Base-by-base conservation (phyloP, 2,888 invertebrate species). In the Drosophila trichaetosa region DNA sequence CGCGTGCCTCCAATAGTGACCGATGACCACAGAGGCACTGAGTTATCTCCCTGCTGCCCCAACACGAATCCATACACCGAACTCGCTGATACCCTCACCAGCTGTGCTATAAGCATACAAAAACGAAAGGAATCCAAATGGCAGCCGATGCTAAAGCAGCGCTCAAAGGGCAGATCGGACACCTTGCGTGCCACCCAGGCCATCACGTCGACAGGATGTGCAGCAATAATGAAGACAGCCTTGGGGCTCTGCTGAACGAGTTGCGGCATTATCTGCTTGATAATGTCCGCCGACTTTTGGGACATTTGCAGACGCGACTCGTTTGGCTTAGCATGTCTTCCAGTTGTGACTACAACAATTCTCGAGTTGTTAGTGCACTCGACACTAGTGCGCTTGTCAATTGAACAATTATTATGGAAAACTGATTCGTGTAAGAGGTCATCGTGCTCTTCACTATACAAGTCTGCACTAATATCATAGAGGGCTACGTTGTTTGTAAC, bases 181-280 rank as follows among this genome's bases (percentile, higher is more conserved):
- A 98, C 91, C 93, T 97, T 97, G 97, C 98, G 98, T 0, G 98
- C 96, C 3, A 97, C 96, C 92, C 97, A 97, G 0, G 98, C 97
- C 82, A 98, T 93, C 59, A 97, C 95, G 92, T 98, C 98, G n/a
- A 97, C 97, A 0, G 98, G 98, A 93, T 98, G 97, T 74, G 97
- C 96, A 0, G 97, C 97, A 73, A 98, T 95, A 42, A 98, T 90
- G 8, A 98, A 93, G 52, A 97, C 95, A 1, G 97, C 95, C 77
- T 97, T 75, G 0, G 98, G 98, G 67, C 97, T 97, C 93, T 96
- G 94, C 40, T 76, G 59, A 0, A 80, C 76, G 1, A 91, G 58
- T 5, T 93, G 89, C 1, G 98, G 98, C 66, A 98, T 95, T 76
- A 98, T 96, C 51, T 94, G 93, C 91, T 97, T 96, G 80, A 97